A percentile compares a stretch with the other conserved stretches of the same genome.
phyloP scores from a whole-genome alignment of 2,113 vertebrate species.

The Mustela nigripes region DNA sequence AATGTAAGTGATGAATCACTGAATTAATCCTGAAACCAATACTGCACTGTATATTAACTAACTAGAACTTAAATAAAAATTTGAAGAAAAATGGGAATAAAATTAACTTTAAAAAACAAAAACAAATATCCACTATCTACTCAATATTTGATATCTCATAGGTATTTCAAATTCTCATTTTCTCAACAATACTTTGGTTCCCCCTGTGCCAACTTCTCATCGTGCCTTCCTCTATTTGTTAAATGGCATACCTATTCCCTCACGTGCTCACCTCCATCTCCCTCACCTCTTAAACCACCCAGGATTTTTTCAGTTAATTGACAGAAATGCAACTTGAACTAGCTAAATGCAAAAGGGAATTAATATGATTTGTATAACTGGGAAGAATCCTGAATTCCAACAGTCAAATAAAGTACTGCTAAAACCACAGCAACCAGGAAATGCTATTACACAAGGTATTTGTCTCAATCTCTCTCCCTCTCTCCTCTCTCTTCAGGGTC shows the following conservation, averaged over 20 bases:
- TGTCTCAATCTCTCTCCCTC: not conserved
- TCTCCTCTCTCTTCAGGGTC: not conserved
- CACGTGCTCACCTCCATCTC: not conserved
- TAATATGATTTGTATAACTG: not conserved
- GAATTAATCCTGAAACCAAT: too few relatives aligned
- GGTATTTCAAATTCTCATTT: constrained; percentile 22
- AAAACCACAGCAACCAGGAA: not conserved
- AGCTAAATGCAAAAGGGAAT: not conserved
- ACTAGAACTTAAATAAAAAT: too few relatives aligned
- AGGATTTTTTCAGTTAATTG: not conserved
- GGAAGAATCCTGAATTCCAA: not conserved
- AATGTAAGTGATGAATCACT: too few relatives aligned
- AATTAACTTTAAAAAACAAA: not conserved
- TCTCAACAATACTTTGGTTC: not conserved
- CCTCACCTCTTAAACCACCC: not conserved
- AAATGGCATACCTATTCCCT: not conserved
- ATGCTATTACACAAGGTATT: not conserved
- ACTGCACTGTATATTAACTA: too few relatives aligned
- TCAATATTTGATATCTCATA: not conserved
- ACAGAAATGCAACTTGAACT: constrained; percentile 34
- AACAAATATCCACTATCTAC: not conserved
- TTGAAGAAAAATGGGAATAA: not conserved
- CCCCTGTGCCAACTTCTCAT: not conserved
- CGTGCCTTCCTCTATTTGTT: not conserved
- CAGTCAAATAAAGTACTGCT: not conserved